Percentiles rank a stretch among this genome's conserved stretches.
These are phyloP conservation scores for Drosophila micromelanica DNA, from an alignment of 1,140 invertebrate species.

Conservation along the genomic window DNA sequence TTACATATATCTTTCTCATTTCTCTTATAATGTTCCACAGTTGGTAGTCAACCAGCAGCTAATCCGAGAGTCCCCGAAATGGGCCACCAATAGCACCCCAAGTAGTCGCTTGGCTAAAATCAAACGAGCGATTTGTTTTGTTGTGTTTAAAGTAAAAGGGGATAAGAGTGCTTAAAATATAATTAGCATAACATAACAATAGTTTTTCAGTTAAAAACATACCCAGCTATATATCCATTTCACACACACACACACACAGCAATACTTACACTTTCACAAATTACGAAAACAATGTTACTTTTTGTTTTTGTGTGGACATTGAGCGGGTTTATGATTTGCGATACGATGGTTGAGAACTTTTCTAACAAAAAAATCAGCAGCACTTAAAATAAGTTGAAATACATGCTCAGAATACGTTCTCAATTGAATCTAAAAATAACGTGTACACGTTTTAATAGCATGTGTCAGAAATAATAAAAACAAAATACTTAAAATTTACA, in stretches of 20 bases:
- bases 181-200: constrained; percentile 41
- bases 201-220: constrained; percentile 19
- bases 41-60: constrained; percentile 27
- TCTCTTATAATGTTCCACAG: constrained; percentile 20
- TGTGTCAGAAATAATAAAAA: constrained; percentile 49
- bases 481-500: neutral
- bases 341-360: too few species aligned
- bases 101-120: constrained; percentile 63
- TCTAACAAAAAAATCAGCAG: too few species aligned
- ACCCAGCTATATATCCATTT: constrained; percentile 15
- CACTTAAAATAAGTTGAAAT: constrained; percentile 7
- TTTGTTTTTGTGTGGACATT: neutral
- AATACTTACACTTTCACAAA: constrained; percentile 24
- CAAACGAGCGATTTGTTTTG: constrained; percentile 66
- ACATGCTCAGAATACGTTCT: constrained; percentile 15
- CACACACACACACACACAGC: constrained; percentile 16
- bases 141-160: constrained; percentile 46
- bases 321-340: neutral
- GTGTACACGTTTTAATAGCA: constrained; percentile 60
- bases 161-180: constrained; percentile 59
- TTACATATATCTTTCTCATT: constrained; percentile 21
- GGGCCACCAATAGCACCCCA: constrained; percentile 15
- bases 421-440: constrained; percentile 40
- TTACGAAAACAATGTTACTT: neutral
- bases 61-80: constrained; percentile 33